A percentile compares a stretch with the other conserved stretches of the same genome.
These are phyloP conservation scores for Lampris incognitus DNA, from an alignment of 2,113 vertebrate species.

Conservation along the genomic window DNA sequence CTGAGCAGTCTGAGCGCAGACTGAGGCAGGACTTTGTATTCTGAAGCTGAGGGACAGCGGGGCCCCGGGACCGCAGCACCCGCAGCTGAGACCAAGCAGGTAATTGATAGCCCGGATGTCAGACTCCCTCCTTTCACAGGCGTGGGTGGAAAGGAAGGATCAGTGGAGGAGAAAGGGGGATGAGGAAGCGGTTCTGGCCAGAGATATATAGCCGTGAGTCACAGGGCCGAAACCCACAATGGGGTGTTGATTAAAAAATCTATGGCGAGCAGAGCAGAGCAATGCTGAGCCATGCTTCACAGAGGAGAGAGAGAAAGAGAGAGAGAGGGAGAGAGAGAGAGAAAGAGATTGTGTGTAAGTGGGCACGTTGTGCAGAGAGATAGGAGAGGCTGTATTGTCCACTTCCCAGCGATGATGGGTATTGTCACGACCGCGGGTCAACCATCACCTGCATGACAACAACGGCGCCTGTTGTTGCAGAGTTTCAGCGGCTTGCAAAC, in stretches of 20 bases:
- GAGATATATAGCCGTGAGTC: constrained; percentile 51
- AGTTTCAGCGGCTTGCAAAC: constrained; percentile 10
- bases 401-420: constrained; percentile 26
- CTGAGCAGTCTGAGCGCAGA: neutral
- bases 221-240: constrained; percentile 40
- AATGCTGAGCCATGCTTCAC: neutral
- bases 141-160: constrained; percentile 42
- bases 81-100: constrained; percentile 31
- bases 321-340: no score
- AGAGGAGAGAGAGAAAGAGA: neutral
- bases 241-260: constrained; percentile 62
- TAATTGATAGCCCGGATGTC: constrained; percentile 65
- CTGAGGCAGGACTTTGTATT: neutral
- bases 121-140: constrained; percentile 51
- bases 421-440: constrained; percentile 28
- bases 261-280: constrained; percentile 25
- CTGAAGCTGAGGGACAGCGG: neutral
- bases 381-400: constrained; percentile 34
- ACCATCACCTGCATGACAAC: constrained; percentile 30
- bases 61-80: constrained; percentile 16
- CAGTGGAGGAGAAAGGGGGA: constrained; percentile 34
- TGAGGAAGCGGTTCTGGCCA: neutral
- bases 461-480: constrained; percentile 1
- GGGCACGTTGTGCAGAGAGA: constrained; percentile 32
- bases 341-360: constrained; percentile 21